Conservation (phyloP, 2,888 invertebrate genomes). For the Luffia ferchaultella region DNA sequence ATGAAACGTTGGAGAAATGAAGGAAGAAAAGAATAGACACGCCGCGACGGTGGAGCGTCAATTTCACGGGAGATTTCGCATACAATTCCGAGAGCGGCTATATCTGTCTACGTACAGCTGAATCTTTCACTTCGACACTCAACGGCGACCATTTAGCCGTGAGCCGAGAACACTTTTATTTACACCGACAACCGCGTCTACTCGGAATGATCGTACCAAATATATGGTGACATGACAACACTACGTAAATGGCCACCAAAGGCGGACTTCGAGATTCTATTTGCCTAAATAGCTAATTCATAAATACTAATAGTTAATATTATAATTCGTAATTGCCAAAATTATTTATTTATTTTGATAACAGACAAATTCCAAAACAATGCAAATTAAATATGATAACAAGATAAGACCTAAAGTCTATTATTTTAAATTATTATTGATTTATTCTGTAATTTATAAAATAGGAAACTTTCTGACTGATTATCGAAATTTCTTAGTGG, state of each 20-base stretch:
- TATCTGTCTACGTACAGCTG: conserved; percentile 8
- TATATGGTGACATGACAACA: background rate
- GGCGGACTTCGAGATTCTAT: background rate
- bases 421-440: too few species aligned
- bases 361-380: too few species aligned
- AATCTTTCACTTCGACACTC: conserved; percentile 12
- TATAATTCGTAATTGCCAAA: too few species aligned
- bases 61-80: conserved; percentile 58
- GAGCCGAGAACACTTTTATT: conserved; percentile 8
- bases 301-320: too few species aligned
- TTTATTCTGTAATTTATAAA: too few species aligned
- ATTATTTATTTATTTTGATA: too few species aligned
- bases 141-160: conserved; percentile 10
- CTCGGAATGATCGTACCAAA: background rate
- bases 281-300: too few species aligned
- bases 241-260: background rate
- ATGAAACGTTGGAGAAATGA: conserved; percentile 19
- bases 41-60: conserved; percentile 35
- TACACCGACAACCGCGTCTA: background rate
- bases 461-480: too few species aligned
- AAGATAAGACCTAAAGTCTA: too few species aligned
- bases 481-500: too few species aligned
- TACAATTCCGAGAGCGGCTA: conserved; percentile 22
- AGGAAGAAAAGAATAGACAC: conserved; percentile 35
- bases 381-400: too few species aligned